A percentile compares a stretch with the other conserved stretches of the same genome.
Conservation (phyloP, 2,113 vertebrate genomes). For the human (Homo sapiens) region DNA sequence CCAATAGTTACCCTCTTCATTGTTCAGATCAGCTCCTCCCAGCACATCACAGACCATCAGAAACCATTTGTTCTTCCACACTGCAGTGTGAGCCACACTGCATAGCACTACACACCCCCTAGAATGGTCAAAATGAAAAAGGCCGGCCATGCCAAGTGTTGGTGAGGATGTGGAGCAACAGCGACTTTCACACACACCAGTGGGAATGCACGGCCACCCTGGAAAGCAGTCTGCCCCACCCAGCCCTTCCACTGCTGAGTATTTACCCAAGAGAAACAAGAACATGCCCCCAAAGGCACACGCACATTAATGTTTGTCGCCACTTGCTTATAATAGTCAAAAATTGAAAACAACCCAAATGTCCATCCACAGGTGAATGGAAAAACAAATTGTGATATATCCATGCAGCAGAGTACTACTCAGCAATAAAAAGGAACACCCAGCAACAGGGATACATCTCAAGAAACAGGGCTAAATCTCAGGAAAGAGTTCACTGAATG, state of each 20-base stretch:
- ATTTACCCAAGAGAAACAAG: background rate
- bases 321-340: background rate
- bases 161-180: accelerated
- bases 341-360: background rate
- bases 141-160: accelerated
- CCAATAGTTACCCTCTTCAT: background rate
- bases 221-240: background rate
- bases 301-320: background rate
- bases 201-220: accelerated
- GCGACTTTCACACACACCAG: accelerated
- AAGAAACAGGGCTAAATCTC: too few species aligned
- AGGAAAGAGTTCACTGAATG: background rate
- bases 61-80: background rate
- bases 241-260: background rate
- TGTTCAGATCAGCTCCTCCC: background rate
- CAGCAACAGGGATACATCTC: accelerated
- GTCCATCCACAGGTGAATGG: background rate
- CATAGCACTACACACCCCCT: accelerated
- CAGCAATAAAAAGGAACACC: background rate
- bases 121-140: background rate
- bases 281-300: accelerated
- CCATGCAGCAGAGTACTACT: accelerated
- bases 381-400: accelerated
- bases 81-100: accelerated
- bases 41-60: background rate